Evolutionary conservation across 2,888 invertebrate genomes (phyloP).

Genomic region (Spilosoma lubricipeda): DNA sequence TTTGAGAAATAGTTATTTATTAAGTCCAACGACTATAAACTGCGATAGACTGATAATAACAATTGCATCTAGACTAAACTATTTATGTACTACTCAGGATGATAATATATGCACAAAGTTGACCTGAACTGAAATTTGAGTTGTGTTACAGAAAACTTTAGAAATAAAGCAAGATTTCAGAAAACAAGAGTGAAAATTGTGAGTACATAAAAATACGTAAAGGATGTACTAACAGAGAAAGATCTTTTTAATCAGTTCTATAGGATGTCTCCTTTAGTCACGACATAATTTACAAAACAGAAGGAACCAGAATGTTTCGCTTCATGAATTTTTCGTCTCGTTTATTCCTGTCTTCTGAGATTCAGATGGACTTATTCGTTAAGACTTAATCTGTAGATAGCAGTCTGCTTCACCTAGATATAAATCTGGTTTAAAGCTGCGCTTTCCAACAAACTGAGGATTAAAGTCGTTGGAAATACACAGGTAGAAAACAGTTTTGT

Average conservation of each 20-base stretch:
- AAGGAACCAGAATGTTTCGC: background rate
- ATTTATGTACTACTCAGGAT: background rate
- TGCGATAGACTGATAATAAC: too few species aligned
- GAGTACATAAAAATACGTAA: background rate
- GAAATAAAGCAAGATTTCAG: background rate
- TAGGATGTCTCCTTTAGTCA: too few species aligned
- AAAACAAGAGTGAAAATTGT: background rate
- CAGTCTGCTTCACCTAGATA: slow-evolving; percentile 29
- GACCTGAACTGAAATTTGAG: background rate
- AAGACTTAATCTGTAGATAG: slow-evolving; percentile 26
- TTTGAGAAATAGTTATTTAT: too few species aligned
- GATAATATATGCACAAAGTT: background rate
- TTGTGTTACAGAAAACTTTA: background rate
- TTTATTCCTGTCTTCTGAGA: slow-evolving; percentile 27
- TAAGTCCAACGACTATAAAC: too few species aligned
- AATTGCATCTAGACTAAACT: too few species aligned
- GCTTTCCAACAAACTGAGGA: slow-evolving; percentile 40
- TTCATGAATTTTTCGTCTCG: slow-evolving; percentile 30
- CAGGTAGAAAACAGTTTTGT: slow-evolving; percentile 10
- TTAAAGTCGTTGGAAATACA: slow-evolving; percentile 28
- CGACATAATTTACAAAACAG: slow-evolving; percentile 1
- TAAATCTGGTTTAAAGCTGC: slow-evolving; percentile 49
- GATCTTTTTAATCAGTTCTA: background rate
- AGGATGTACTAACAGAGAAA: background rate
- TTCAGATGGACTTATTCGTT: slow-evolving; percentile 37